These are phyloP conservation scores for Heliconius hortense DNA, from an alignment of 2,888 invertebrate genomes.

Conservation along the genomic window DNA sequence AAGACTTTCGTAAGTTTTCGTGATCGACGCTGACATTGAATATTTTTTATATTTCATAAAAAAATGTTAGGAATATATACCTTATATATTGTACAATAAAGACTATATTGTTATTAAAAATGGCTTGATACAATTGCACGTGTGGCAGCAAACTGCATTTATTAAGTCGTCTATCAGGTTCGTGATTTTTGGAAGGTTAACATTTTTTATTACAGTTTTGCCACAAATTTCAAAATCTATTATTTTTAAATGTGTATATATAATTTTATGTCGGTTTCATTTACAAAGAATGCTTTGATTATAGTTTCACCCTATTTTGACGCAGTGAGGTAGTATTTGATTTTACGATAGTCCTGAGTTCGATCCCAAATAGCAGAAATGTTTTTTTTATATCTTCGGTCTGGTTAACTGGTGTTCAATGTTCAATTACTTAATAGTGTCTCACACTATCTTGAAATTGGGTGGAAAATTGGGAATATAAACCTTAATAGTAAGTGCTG, in stretches of 20 bases:
- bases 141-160: conserved; percentile 27
- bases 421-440: neutral
- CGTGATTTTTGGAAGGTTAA: conserved; percentile 67
- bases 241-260: neutral
- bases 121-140: conserved; percentile 13
- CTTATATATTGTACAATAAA: conserved; percentile 24
- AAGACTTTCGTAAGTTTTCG: conserved; percentile 74
- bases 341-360: too few relatives aligned
- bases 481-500: neutral
- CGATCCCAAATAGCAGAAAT: too few relatives aligned
- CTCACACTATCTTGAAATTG: neutral
- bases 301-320: too few relatives aligned
- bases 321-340: too few relatives aligned
- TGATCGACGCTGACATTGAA: conserved; percentile 70
- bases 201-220: conserved; percentile 25
- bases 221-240: neutral
- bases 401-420: too few relatives aligned
- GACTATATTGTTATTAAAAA: conserved; percentile 17
- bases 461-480: neutral
- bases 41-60: conserved; percentile 50
- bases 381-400: too few relatives aligned
- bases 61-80: conserved; percentile 16
- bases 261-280: too few relatives aligned
- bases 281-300: too few relatives aligned
- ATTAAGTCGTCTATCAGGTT: conserved; percentile 50